Percentiles rank a stretch among this genome's conserved stretches.
Conservation (phyloP, 1,140 invertebrate genomes). For the Steinernema feltiae region DNA sequence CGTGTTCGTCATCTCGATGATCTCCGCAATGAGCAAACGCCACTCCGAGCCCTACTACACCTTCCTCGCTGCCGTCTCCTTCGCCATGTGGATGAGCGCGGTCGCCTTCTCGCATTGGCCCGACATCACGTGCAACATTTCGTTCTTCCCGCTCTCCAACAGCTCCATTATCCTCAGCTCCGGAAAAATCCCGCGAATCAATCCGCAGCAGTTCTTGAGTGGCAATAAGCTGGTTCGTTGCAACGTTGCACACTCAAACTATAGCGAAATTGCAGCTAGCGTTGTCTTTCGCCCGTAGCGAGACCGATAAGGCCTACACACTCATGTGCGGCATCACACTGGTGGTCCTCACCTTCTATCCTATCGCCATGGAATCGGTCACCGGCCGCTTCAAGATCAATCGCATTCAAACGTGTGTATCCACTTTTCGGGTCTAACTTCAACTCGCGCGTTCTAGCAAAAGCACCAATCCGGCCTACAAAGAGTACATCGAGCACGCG, state of each 20-base stretch:
- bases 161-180: neutral
- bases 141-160: neutral
- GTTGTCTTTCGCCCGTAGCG: neutral
- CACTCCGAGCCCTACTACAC: neutral
- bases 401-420: neutral
- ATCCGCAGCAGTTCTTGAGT: neutral
- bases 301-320: neutral
- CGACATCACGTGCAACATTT: neutral
- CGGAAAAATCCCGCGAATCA: neutral
- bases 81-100: constrained; percentile 5
- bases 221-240: neutral
- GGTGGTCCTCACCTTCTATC: neutral
- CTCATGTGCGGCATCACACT: neutral
- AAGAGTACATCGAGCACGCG: neutral
- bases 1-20: neutral
- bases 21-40: neutral
- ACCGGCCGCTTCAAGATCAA: neutral
- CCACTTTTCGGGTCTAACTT: neutral
- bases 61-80: constrained; percentile 2
- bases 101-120: constrained; percentile 2
- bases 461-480: neutral
- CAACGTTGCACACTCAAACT: too few relatives aligned
- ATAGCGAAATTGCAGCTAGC: neutral
- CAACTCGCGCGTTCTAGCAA: neutral
- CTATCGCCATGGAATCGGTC: neutral